Conservation (phyloP, 2,888 invertebrate species). For the Oscheius sp. region DNA sequence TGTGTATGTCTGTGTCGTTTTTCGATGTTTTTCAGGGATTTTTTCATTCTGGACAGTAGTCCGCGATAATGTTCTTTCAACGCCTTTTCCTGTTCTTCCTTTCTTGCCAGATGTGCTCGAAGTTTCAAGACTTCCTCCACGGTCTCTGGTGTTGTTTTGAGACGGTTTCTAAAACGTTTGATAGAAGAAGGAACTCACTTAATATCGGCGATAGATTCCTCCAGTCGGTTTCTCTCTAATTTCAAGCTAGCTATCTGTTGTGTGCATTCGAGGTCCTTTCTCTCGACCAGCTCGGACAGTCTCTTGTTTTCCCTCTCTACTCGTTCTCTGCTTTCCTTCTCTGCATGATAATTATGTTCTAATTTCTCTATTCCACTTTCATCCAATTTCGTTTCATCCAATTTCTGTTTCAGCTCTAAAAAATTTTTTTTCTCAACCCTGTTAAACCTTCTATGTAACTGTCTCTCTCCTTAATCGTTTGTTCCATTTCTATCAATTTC, state of each 20-base stretch:
- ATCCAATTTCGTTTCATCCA: slow-evolving; percentile 20
- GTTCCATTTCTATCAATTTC: slow-evolving; percentile 12
- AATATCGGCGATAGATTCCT: slow-evolving; percentile 9
- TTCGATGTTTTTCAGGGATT: slow-evolving; percentile 31
- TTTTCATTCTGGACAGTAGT: slow-evolving; percentile 33
- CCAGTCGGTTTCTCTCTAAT: slow-evolving; percentile 23
- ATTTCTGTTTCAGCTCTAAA: slow-evolving; percentile 21
- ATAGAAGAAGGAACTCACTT: not conserved
- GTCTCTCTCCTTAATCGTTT: slow-evolving; percentile 25
- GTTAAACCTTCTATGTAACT: slow-evolving; percentile 10
- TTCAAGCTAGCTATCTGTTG: slow-evolving; percentile 11
- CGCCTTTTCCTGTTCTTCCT: slow-evolving; percentile 28
- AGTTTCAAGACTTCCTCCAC: slow-evolving; percentile 32
- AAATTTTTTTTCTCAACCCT: not conserved
- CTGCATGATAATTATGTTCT: slow-evolving; percentile 7
- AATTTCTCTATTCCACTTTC: slow-evolving; percentile 7
- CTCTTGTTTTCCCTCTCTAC: slow-evolving; percentile 17
- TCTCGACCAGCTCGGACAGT: slow-evolving; percentile 11
- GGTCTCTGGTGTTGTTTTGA: slow-evolving; percentile 34
- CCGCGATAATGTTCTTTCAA: slow-evolving; percentile 30
- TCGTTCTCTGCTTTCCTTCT: slow-evolving; percentile 15
- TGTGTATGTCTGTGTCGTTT: slow-evolving; percentile 32
- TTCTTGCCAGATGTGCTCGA: slow-evolving; percentile 22
- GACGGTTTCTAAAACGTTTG: slow-evolving; percentile 20
- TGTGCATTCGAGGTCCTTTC: not conserved